These are phyloP conservation scores for Cantharis lateralis DNA, from an alignment of 2,888 invertebrate species.

Conservation along the genomic window DNA sequence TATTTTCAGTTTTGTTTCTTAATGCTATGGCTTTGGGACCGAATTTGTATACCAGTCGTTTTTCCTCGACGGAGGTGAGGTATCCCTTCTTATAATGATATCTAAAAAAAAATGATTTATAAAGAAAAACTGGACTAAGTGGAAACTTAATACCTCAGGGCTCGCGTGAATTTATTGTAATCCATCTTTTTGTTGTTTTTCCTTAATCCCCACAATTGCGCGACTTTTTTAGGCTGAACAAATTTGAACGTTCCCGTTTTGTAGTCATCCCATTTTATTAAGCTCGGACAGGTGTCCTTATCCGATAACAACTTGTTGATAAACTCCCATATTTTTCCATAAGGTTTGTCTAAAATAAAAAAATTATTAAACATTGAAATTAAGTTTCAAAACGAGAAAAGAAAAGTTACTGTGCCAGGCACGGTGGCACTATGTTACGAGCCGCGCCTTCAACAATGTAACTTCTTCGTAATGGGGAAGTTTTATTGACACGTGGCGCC, in stretches of 20 bases:
- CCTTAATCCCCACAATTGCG: constrained; percentile 83
- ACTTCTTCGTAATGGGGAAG: background rate
- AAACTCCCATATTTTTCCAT: constrained; percentile 77
- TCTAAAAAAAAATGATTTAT: constrained; percentile 50
- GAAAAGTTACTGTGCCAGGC: no score
- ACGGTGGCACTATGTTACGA: no score
- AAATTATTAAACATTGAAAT: no score
- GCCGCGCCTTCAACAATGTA: background rate
- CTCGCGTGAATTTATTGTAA: constrained; percentile 89
- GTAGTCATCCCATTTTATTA: constrained; percentile 89
- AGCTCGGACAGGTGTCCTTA: constrained; percentile 74
- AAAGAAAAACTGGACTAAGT: background rate
- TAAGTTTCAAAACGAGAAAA: no score
- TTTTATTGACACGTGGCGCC: background rate
- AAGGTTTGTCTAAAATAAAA: constrained; percentile 32
- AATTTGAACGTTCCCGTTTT: constrained; percentile 85
- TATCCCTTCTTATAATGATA: constrained; percentile 82
- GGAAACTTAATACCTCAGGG: constrained; percentile 73
- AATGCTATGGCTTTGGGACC: constrained; percentile 80
- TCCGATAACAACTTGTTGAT: constrained; percentile 79
- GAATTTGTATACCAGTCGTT: constrained; percentile 80
- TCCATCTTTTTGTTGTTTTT: constrained; percentile 90
- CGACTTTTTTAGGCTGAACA: constrained; percentile 84
- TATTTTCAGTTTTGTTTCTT: constrained; percentile 64
- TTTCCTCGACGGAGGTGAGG: constrained; percentile 74